A percentile compares a stretch with the other conserved stretches of the same genome.
These are phyloP conservation scores for Todus mexicanus DNA, from an alignment of 2,797 vertebrate species.

Conservation along the genomic window DNA sequence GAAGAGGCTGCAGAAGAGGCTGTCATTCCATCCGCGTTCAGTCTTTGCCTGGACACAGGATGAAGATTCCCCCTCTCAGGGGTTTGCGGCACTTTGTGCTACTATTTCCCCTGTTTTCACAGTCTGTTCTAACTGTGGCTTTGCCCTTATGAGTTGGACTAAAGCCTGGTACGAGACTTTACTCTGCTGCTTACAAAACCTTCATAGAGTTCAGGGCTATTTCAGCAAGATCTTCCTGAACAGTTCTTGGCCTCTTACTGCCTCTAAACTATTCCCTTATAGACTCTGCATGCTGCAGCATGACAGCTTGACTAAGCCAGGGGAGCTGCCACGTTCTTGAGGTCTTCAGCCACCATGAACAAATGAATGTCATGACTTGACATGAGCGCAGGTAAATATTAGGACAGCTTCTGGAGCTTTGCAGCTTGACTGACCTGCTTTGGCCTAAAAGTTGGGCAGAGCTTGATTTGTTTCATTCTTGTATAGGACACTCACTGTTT, in stretches of 20 bases:
- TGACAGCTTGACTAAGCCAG: neutral
- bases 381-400: neutral
- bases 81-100: neutral
- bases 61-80: conserved; percentile 1
- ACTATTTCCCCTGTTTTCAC: neutral
- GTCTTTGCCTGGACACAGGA: neutral
- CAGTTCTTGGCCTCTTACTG: neutral
- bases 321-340: neutral
- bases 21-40: neutral
- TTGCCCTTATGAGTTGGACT: neutral
- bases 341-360: fast-evolving
- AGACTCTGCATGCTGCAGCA: neutral
- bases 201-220: neutral
- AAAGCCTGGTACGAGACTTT: neutral
- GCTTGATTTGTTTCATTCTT: neutral
- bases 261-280: neutral
- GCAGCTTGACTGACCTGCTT: neutral
- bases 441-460: neutral
- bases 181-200: neutral
- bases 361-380: neutral
- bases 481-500: neutral
- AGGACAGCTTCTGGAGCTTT: neutral
- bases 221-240: conserved; percentile 20
- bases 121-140: conserved; percentile 26
- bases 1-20: neutral